phyloP scores from a whole-genome alignment of 1,140 invertebrate genomes.

The Hylyphantes graminicola region DNA sequence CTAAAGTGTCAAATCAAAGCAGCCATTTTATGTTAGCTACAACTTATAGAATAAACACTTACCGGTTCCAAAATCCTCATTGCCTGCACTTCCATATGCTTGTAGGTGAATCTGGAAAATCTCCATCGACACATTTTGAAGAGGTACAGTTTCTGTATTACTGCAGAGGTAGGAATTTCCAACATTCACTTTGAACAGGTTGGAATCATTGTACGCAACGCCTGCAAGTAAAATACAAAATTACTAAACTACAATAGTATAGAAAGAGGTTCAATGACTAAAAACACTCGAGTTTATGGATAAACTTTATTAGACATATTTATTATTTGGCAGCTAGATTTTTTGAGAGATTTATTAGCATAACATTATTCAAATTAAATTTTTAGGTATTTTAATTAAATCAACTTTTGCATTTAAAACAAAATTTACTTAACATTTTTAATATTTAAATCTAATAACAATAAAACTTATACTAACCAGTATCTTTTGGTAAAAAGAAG shows the following conservation, averaged over 20 bases:
- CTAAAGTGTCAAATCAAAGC: neutral
- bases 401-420: too few relatives aligned
- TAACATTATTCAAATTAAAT: too few relatives aligned
- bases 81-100: constrained; percentile 10
- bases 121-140: constrained; percentile 39
- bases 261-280: too few relatives aligned
- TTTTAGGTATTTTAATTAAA: too few relatives aligned
- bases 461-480: neutral
- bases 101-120: constrained; percentile 25
- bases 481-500: neutral
- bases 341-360: too few relatives aligned
- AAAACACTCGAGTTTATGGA: too few relatives aligned
- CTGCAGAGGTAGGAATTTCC: constrained; percentile 41
- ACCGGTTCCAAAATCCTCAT: constrained; percentile 14
- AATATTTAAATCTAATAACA: neutral
- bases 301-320: too few relatives aligned
- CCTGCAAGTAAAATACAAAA: constrained; percentile 18
- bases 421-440: too few relatives aligned
- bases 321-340: too few relatives aligned
- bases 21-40: neutral
- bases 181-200: neutral
- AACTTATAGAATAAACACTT: neutral
- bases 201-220: neutral
- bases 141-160: neutral
- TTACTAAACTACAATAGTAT: too few relatives aligned